phyloP scores from a whole-genome alignment of 37 sponge, comb jelly and placozoan genomes.

The Bolinopsis microptera region DNA sequence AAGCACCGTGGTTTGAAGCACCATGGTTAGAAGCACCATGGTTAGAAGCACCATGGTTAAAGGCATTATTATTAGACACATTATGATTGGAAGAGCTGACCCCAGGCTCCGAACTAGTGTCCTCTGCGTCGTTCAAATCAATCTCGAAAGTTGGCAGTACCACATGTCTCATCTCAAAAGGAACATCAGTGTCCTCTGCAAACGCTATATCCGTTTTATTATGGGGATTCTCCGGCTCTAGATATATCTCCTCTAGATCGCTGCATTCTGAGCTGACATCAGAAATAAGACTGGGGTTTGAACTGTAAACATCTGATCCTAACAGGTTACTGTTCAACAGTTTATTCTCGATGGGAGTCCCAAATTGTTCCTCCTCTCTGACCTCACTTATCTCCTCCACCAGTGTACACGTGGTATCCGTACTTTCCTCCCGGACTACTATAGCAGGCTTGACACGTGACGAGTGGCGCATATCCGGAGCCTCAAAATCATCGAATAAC shows the following conservation, averaged over 20 bases:
- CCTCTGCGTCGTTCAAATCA: not conserved
- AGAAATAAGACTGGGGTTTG: not conserved
- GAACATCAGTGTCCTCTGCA: constrained; percentile 1
- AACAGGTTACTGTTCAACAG: not conserved
- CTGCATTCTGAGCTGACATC: constrained; percentile 43
- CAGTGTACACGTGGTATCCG: not conserved
- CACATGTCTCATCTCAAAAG: not conserved
- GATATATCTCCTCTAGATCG: constrained; percentile 39
- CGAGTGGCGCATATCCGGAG: not conserved
- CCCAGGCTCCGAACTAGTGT: not conserved
- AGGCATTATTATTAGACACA: not conserved
- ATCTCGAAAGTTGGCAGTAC: not conserved
- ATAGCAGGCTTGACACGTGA: constrained; percentile 6
- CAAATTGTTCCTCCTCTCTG: not conserved
- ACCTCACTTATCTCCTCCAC: not conserved
- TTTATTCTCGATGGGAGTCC: not conserved
- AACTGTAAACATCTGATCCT: not conserved
- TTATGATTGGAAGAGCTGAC: not conserved
- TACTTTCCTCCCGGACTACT: not conserved
- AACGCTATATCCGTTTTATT: constrained; percentile 33
- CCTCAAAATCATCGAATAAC: not conserved
- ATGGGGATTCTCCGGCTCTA: not conserved
- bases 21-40: not conserved
- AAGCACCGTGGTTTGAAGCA: not conserved
- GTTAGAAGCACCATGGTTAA: no score